These are phyloP conservation scores for Drosophila littoralis DNA, from an alignment of 1,140 invertebrate species.

Conservation along the genomic window DNA sequence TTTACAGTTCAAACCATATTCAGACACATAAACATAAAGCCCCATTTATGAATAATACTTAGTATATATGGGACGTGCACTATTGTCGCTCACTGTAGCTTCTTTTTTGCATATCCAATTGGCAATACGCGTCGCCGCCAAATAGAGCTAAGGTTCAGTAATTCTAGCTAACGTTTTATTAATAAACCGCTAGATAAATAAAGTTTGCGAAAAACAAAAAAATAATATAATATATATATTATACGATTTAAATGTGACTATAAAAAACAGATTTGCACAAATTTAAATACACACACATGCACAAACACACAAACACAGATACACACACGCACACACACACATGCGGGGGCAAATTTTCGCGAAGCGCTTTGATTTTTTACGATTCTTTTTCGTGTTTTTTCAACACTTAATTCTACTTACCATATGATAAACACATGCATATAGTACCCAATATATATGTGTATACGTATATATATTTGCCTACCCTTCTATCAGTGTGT, in stretches of 20 bases:
- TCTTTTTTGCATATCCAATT: slow-evolving; percentile 38
- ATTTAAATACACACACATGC: slow-evolving; percentile 48
- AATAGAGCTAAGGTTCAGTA: slow-evolving; percentile 42
- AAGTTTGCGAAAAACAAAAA: slow-evolving; percentile 35
- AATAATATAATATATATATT: slow-evolving; percentile 20
- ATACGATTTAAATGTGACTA: slow-evolving; percentile 65
- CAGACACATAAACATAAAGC: neutral
- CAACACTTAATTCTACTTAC: slow-evolving; percentile 35
- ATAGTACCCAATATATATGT: neutral
- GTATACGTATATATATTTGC: neutral
- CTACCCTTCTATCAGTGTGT: slow-evolving; percentile 3
- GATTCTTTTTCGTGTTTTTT: slow-evolving; percentile 30
- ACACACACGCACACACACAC: slow-evolving; percentile 7
- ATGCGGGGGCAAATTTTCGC: slow-evolving; percentile 53
- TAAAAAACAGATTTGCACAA: slow-evolving; percentile 79
- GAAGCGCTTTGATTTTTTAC: slow-evolving; percentile 56
- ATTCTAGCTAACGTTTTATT: slow-evolving; percentile 13
- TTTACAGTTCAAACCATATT: slow-evolving; percentile 4
- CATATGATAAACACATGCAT: slow-evolving; percentile 19
- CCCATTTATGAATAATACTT: neutral
- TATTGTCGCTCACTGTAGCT: slow-evolving; percentile 24
- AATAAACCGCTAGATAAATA: slow-evolving; percentile 34
- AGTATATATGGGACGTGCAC: slow-evolving; percentile 1
- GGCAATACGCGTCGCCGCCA: slow-evolving; percentile 32
- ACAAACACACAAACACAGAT: slow-evolving; percentile 35